Evolutionary conservation across 2,888 invertebrate genomes (phyloP), one percentile per base, ranked within the genome.

Genomic region (Campopleginae sp.): DNA sequence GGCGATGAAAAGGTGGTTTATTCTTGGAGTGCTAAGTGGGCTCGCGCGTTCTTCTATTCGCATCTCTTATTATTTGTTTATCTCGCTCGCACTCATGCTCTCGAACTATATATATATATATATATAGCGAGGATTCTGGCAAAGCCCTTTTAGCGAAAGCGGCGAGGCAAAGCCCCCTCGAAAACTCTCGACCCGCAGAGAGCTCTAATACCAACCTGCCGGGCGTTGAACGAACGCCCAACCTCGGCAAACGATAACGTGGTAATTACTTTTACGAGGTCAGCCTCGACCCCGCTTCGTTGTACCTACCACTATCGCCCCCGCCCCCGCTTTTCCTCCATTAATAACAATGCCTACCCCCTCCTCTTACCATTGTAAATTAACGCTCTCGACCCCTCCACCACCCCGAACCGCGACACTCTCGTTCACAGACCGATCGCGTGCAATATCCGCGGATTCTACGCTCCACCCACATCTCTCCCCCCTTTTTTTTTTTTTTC

Each of bases 231-330:
- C 71, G 54, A 58, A 75, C 42, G 6, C 61, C 14, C 46, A 63
- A 46, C 68, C 71, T 54, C 54, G n/a, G 86, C 79, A 86, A 82
- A 86, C 88, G 90, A 90, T 90, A 90, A 90, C 89, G 88, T 84
- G 87, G 89, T 89, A 90, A 90, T 90, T 90, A 90, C 90, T 90
- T 90, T 90, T 90, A 90, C 90, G 89, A 90, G 88, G 65, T 48
- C 14, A 61, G 71, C 14, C 44, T 74, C 42, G 66, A 38, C 80
- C 87, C 87, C 83, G 81, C 88, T 86, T 38, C 10, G 38, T 88
- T 85, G 5, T 54, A 85, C 80, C 80, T 83, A 86, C 81, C n/a
- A n/a, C n/a, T n/a, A n/a, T n/a, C n/a, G n/a, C n/a, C n/a, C n/a
- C n/a, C n/a, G 2, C 23, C 54, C 54, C 10, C 86, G 86, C 83